Evolutionary conservation across 2,113 vertebrate species (phyloP), one percentile per base, ranked within the genome.

Genomic region (Sialia sialis): DNA sequence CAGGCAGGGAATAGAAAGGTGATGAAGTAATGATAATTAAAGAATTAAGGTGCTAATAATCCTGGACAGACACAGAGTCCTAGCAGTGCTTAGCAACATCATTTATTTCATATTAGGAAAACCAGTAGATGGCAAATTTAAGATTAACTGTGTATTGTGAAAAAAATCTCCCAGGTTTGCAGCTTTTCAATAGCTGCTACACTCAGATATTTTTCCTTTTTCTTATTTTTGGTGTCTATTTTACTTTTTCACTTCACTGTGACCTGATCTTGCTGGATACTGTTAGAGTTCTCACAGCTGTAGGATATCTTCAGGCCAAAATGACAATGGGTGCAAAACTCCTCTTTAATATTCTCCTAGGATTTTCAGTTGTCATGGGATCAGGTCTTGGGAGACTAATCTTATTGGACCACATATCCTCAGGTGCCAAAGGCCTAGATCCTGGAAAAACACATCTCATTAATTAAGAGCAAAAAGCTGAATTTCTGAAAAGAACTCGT

Each of bases 351-450:
- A 41, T 25, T 38, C 46, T 38, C 25, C 8, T 38, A 34, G 10
- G 17, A 25, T 85, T 79, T 91, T 34, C 49, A 68, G 17, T 10
- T 63, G 12, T 59, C 14, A 55, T 14, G 29, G 29, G 41, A 89
- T 63, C 43, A 75, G 27, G 19, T 20, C 52, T 44, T 29, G 10
- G 23, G 30, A 86, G 60, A 80, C 1, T 0, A 58, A 66, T 67
- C n/a, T 27, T 58, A 29, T 29, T 16, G 18, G 8, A 56, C 5
- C 11, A 43, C 0, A 0, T 22, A 58, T 46, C 32, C 32, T 43
- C 6, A 69, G 17, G 4, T 46, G 41, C 7, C 58, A 80, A 80
- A 64, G 30, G 7, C 16, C 30, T 62, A 66, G 27, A 67, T 62
- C 13, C 26, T 67, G 15, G 22, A 75, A 81, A 93, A 70, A 3